Conservation (phyloP, 1,140 invertebrate genomes). For the Pseudomyrmex concolor region DNA sequence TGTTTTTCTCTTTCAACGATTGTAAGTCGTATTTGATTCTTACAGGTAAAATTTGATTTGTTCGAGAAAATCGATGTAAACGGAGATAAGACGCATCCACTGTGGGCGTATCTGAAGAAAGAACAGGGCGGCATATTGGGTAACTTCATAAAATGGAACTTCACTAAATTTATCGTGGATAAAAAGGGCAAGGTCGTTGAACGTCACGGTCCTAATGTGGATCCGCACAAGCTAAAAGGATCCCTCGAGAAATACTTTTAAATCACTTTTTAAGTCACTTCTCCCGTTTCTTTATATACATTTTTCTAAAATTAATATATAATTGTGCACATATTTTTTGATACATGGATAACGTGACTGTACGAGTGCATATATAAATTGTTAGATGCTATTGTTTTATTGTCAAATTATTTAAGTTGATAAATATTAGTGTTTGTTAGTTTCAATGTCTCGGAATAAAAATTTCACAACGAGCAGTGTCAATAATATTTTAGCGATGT, state of each 20-base stretch:
- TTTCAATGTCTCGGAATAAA: too few relatives aligned
- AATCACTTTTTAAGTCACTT: slow-evolving; percentile 43
- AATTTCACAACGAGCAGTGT: too few relatives aligned
- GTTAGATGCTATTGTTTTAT: too few relatives aligned
- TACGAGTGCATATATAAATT: too few relatives aligned
- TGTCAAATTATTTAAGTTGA: too few relatives aligned
- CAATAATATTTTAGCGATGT: too few relatives aligned
- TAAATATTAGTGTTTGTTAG: too few relatives aligned
- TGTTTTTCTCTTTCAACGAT: neutral
- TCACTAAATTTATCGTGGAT: slow-evolving; percentile 97
- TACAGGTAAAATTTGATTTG: slow-evolving; percentile 82
- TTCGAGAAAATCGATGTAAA: slow-evolving; percentile 95
- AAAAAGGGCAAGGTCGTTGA: slow-evolving; percentile 95
- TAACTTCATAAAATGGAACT: slow-evolving; percentile 98
- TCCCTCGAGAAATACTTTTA: slow-evolving; percentile 90
- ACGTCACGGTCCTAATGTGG: slow-evolving; percentile 92
- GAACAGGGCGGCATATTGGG: slow-evolving; percentile 92
- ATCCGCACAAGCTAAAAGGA: slow-evolving; percentile 89
- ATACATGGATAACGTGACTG: too few relatives aligned
- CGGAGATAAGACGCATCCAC: slow-evolving; percentile 92
- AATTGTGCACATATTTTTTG: too few relatives aligned
- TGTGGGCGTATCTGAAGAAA: slow-evolving; percentile 95
- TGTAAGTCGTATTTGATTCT: neutral
- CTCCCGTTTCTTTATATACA: neutral
- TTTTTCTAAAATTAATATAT: neutral